These are phyloP conservation scores for Mustelus asterias DNA, from an alignment of 2,113 vertebrate species.

Conservation along the genomic window DNA sequence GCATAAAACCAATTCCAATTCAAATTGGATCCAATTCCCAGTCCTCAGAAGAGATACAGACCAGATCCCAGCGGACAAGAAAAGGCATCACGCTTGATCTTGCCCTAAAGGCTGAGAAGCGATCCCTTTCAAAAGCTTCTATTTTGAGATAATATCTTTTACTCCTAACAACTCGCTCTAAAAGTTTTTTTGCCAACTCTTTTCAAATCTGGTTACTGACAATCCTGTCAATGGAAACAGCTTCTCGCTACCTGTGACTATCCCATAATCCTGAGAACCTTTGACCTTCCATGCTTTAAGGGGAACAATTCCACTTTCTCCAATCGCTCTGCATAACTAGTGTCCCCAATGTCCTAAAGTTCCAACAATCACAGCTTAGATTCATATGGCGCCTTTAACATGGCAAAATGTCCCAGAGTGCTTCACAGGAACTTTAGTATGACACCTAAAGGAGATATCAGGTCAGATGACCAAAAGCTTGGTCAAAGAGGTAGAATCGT, in stretches of 20 bases:
- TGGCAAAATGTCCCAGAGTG: background rate
- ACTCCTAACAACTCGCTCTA: background rate
- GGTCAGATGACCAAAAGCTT: background rate
- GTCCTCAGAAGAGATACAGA: no score
- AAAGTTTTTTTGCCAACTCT: background rate
- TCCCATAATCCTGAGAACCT: background rate
- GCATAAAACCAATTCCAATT: no score
- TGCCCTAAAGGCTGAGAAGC: no score
- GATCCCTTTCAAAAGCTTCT: background rate
- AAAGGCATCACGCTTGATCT: no score
- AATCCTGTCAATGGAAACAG: background rate
- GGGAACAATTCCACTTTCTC: background rate
- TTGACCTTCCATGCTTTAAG: background rate
- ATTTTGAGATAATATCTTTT: background rate
- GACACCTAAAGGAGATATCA: background rate
- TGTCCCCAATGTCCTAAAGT: background rate
- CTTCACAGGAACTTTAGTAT: background rate
- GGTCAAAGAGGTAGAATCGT: background rate
- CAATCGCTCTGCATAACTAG: background rate
- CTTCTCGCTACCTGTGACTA: background rate
- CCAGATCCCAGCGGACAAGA: no score
- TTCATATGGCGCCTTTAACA: background rate
- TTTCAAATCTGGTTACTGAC: background rate
- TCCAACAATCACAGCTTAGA: background rate
- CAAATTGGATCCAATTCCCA: no score